Evolutionary conservation across 2,113 vertebrate species (phyloP).

Genomic region (Ondatra zibethicus): DNA sequence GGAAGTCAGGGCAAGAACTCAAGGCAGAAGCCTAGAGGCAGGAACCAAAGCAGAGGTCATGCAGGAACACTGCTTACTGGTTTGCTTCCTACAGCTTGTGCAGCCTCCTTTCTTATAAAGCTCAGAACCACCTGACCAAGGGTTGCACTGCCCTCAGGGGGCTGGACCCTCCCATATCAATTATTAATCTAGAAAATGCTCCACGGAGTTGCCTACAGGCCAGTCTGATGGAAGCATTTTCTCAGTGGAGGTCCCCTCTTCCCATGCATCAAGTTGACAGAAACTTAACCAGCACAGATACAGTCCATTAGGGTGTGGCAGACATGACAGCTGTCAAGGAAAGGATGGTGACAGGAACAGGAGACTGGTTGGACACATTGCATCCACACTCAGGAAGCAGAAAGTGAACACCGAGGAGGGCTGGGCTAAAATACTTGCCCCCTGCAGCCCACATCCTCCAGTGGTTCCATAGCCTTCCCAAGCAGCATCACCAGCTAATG

Average conservation of each 20-base stretch:
- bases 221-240: background rate
- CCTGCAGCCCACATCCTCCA: background rate
- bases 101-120: background rate
- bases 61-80: background rate
- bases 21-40: background rate
- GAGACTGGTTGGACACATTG: background rate
- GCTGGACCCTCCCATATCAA: background rate
- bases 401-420: background rate
- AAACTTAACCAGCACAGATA: background rate
- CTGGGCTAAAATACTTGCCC: background rate
- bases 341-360: background rate
- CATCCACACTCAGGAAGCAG: background rate
- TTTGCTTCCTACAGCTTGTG: background rate
- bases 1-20: background rate
- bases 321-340: background rate
- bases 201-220: no score
- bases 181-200: background rate
- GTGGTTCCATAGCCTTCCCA: background rate
- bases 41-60: background rate
- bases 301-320: no score
- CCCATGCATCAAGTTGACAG: background rate
- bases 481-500: background rate
- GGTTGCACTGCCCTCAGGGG: background rate
- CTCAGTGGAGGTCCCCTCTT: background rate
- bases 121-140: background rate